Base-by-base conservation (phyloP, 2,888 invertebrate genomes). In the Eupithecia exiguata region DNA sequence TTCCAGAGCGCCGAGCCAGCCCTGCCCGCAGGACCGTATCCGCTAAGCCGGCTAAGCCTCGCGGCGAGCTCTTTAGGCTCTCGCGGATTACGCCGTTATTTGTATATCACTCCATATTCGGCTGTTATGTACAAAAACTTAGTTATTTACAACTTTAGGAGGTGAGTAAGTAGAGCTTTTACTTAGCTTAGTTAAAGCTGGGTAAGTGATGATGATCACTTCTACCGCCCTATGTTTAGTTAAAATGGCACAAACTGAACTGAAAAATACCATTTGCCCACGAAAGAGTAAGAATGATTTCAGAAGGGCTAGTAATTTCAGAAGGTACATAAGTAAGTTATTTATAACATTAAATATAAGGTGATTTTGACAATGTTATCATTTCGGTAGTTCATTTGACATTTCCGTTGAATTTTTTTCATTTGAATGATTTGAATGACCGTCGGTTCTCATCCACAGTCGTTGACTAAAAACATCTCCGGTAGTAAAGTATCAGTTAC, bases 21-120 rank as follows among this genome's bases (percentile, higher is more conserved):
- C 76, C 69, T 72, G 58, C 10, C 21, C 14, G 25, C 68, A 69
- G 61, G 69, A 70, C 49, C 73, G 71, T 72, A 75, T 71, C 74
- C 72, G 18, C 72, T 12, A 78, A 69, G 75, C 75, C 25, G 7
- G 61, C 63, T 75, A 75, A 76, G 76, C 74, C 73, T 65, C 40
- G 30, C 70, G 67, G 71, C 69, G 72, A 75, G 76, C 76, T 72
- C 70, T 77, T 75, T 70, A 78, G 72, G 75, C 73, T 71, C 72
- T 71, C 72, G 30, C 68, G 66, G 76, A 70, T 78, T 78, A 78
- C 67, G 68, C 70, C 46, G 66, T 53, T 75, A 74, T 74, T 77
- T 75, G 71, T 72, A 66, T 65, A 71, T 46, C 70, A 70, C 73
- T 63, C 30, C 63, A 72, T 69, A 75, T 35, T 62, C 35, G 18